Evolutionary conservation across 2,888 invertebrate genomes (phyloP).

Genomic region (Tipula vernalis): DNA sequence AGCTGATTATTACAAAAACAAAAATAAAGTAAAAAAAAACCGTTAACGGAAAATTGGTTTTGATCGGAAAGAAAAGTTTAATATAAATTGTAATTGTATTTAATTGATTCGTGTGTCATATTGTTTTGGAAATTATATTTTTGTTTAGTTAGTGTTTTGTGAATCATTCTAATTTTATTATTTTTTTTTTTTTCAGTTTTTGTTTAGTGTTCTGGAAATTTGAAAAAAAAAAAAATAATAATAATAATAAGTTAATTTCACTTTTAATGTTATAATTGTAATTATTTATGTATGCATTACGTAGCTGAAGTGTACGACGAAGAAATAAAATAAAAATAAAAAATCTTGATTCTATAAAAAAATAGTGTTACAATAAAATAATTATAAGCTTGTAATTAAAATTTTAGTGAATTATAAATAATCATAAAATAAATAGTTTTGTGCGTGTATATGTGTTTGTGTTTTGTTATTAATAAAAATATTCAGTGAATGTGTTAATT

Average conservation of each 20-base stretch:
- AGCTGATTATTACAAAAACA: background rate
- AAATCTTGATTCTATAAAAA: background rate
- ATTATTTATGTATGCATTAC: background rate
- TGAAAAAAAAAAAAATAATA: background rate
- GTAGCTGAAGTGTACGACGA: background rate
- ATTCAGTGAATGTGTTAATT: background rate
- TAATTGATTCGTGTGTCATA: background rate
- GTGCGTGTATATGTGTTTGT: background rate
- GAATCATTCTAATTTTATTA: background rate
- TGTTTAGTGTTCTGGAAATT: background rate
- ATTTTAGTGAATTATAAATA: constrained; percentile 4
- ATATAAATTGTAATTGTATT: background rate
- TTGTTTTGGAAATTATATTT: background rate
- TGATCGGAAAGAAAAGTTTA: background rate
- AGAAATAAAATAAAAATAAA: background rate
- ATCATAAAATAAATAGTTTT: background rate
- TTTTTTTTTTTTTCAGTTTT: background rate
- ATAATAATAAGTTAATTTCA: background rate
- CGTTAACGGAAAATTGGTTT: background rate
- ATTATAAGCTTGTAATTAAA: background rate
- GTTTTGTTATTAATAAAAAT: background rate
- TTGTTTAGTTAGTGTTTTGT: background rate
- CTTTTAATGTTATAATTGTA: background rate
- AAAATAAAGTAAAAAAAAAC: background rate
- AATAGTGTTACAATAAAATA: background rate